These are phyloP conservation scores for Agrotis clavis DNA, from an alignment of 2,888 invertebrate genomes.

Conservation along the genomic window DNA sequence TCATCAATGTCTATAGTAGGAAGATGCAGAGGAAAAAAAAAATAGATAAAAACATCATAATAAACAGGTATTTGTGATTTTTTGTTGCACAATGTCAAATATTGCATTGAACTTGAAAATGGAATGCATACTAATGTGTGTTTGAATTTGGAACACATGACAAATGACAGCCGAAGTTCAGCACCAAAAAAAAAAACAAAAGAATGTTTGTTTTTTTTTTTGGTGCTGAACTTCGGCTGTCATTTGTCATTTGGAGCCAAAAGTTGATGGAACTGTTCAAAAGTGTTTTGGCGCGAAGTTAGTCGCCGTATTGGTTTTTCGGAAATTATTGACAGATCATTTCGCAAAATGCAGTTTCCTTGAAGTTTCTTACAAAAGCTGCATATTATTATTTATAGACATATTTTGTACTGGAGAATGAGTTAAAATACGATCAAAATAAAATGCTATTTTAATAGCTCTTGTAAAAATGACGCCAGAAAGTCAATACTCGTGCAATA, in stretches of 20 bases:
- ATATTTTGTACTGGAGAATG: neutral
- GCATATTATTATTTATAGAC: neutral
- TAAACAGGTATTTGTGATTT: conserved; percentile 33
- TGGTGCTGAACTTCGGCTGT: neutral
- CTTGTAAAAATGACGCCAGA: neutral
- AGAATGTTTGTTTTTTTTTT: conserved; percentile 17
- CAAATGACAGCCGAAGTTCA: too few relatives aligned
- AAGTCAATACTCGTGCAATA: conserved; percentile 5
- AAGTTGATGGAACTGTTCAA: too few relatives aligned
- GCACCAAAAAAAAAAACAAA: too few relatives aligned
- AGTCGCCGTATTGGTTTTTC: too few relatives aligned
- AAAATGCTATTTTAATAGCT: neutral
- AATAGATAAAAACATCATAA: conserved; percentile 49
- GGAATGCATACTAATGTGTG: neutral
- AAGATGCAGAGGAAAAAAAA: conserved; percentile 51
- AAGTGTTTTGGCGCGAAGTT: too few relatives aligned
- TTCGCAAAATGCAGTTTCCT: too few relatives aligned
- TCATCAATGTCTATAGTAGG: conserved; percentile 47
- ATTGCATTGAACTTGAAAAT: neutral
- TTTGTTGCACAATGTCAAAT: neutral
- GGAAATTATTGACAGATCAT: too few relatives aligned
- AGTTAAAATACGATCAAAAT: neutral
- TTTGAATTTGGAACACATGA: conserved; percentile 18
- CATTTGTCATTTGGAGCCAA: neutral
- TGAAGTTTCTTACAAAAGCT: too few relatives aligned